Percentiles rank a stretch among this genome's conserved stretches.
These are phyloP conservation scores for Brachystomella parvula DNA, from an alignment of 1,140 invertebrate species.

Conservation along the genomic window DNA sequence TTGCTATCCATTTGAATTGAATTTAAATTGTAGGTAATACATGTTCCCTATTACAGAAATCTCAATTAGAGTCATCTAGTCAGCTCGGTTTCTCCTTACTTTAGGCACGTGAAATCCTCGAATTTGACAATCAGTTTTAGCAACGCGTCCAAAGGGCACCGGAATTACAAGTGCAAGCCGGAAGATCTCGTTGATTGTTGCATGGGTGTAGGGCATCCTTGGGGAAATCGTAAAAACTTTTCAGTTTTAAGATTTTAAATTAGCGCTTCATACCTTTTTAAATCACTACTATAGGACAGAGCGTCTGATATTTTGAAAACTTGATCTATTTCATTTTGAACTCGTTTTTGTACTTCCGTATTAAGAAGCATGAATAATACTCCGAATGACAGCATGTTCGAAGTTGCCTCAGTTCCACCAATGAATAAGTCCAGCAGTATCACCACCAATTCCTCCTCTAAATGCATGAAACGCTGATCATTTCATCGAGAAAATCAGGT, in stretches of 20 bases:
- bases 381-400: neutral
- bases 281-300: neutral
- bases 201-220: neutral
- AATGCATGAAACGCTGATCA: neutral
- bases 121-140: neutral
- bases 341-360: neutral
- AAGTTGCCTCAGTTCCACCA: slow-evolving; percentile 58
- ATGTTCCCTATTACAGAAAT: neutral
- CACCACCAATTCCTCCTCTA: slow-evolving; percentile 21
- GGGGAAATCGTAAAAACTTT: neutral
- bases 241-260: neutral
- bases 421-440: slow-evolving; percentile 44
- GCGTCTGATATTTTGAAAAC: neutral
- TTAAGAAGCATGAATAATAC: neutral
- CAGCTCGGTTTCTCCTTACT: too few species aligned
- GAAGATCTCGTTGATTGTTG: neutral
- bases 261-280: neutral
- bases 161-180: neutral
- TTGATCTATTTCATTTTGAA: neutral
- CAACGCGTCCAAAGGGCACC: neutral
- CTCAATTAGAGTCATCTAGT: too few species aligned
- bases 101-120: neutral
- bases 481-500: neutral
- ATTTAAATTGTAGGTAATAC: neutral
- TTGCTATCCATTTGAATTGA: neutral